A percentile compares a stretch with the other conserved stretches of the same genome.
phyloP scores from a whole-genome alignment of 2,113 vertebrate genomes.

The Chaetops frenatus region DNA sequence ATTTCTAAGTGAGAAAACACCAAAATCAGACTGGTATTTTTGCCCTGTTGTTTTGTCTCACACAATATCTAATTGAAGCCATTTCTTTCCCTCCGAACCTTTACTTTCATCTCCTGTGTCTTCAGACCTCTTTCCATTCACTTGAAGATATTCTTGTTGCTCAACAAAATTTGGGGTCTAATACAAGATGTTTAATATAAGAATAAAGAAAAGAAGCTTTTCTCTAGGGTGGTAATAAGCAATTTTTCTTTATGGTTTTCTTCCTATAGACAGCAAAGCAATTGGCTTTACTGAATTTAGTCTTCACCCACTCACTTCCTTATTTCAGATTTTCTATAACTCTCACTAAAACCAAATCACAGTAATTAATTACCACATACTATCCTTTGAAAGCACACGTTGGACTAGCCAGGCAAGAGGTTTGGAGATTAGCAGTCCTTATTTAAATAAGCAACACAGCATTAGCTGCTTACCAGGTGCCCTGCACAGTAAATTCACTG shows the following conservation, averaged over 20 bases:
- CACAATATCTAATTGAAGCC: background rate
- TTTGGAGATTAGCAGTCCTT: background rate
- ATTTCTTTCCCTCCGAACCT: background rate
- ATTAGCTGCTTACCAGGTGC: constrained; percentile 65
- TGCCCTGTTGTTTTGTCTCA: background rate
- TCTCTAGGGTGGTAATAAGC: background rate
- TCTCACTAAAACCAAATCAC: background rate
- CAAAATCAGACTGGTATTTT: background rate
- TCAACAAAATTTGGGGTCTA: background rate
- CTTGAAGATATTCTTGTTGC: background rate
- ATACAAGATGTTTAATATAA: background rate
- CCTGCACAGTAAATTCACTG: constrained; percentile 64
- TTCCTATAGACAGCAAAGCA: background rate
- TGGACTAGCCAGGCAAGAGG: background rate
- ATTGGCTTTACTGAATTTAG: background rate
- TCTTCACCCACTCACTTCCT: background rate
- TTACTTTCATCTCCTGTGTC: background rate
- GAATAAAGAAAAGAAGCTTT: background rate
- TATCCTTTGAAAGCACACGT: background rate
- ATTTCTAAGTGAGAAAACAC: background rate
- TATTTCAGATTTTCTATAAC: background rate
- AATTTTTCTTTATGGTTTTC: background rate
- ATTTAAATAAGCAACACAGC: background rate
- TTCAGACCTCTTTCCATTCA: background rate
- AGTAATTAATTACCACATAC: background rate